These are phyloP conservation scores for Schizopygopsis malacanthus DNA, from an alignment of 2,797 vertebrate genomes.

Conservation along the genomic window DNA sequence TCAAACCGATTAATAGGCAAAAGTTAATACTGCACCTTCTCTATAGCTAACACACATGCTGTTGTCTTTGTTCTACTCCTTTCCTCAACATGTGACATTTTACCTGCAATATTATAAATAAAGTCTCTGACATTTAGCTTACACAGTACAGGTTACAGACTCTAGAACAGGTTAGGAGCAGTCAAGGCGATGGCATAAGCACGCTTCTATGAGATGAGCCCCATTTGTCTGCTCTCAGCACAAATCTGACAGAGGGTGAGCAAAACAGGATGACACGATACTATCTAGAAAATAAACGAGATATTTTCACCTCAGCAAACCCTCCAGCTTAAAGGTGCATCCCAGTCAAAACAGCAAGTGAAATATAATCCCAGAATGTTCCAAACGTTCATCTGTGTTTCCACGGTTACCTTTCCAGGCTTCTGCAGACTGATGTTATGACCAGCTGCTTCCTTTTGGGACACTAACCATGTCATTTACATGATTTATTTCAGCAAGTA, in stretches of 20 bases:
- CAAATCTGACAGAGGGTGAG: not conserved
- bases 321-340: not conserved
- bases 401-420: conserved; percentile 47
- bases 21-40: too few species aligned
- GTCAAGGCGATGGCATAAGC: not conserved
- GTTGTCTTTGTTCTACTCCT: not conserved
- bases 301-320: conserved; percentile 9
- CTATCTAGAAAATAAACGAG: not conserved
- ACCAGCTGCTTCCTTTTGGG: conserved; percentile 34
- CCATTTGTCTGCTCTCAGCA: not conserved
- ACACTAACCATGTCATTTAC: not conserved
- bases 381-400: conserved; percentile 22
- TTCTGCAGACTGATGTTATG: conserved; percentile 1
- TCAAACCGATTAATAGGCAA: not conserved
- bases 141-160: not conserved
- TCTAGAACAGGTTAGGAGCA: not conserved
- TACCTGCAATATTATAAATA: not conserved
- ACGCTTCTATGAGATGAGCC: not conserved
- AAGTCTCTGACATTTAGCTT: not conserved
- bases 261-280: conserved; percentile 14
- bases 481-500: not conserved
- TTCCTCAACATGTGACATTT: not conserved
- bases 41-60: not conserved
- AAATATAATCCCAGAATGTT: conserved; percentile 4
- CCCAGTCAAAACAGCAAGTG: not conserved